These are phyloP conservation scores for Congeria kusceri DNA, from an alignment of 2,888 invertebrate species.

Conservation along the genomic window DNA sequence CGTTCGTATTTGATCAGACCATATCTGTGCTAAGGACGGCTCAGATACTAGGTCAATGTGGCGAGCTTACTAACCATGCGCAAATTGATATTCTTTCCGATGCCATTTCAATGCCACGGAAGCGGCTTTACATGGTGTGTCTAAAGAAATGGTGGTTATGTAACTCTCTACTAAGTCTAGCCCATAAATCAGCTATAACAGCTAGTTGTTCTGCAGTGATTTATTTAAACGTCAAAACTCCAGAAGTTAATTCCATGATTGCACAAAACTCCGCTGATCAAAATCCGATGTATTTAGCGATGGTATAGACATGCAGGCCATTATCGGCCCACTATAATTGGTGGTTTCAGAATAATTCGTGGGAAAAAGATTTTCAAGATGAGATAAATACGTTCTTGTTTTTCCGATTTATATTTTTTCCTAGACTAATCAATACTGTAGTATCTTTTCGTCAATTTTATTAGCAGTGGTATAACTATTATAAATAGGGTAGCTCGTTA, in stretches of 20 bases:
- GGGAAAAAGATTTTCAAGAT: conserved; percentile 40
- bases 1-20: too few species aligned
- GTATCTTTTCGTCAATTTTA: neutral
- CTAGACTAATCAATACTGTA: conserved; percentile 35
- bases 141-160: too few species aligned
- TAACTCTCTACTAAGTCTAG: too few species aligned
- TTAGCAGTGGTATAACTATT: too few species aligned
- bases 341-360: conserved; percentile 51
- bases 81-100: too few species aligned
- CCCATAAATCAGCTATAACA: conserved; percentile 37
- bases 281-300: conserved; percentile 40
- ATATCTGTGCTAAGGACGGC: too few species aligned
- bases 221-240: conserved; percentile 56
- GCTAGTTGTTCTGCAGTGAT: conserved; percentile 45
- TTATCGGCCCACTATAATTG: conserved; percentile 59
- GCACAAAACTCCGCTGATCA: conserved; percentile 51
- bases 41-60: too few species aligned
- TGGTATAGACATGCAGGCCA: conserved; percentile 53
- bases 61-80: too few species aligned
- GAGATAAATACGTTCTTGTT: conserved; percentile 51
- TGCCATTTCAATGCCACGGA: too few species aligned
- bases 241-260: conserved; percentile 50
- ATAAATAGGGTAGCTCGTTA: too few species aligned
- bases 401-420: conserved; percentile 45
- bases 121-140: too few species aligned